Conservation (phyloP, 2,113 vertebrate genomes). For the Todiramphus saurophagus region DNA sequence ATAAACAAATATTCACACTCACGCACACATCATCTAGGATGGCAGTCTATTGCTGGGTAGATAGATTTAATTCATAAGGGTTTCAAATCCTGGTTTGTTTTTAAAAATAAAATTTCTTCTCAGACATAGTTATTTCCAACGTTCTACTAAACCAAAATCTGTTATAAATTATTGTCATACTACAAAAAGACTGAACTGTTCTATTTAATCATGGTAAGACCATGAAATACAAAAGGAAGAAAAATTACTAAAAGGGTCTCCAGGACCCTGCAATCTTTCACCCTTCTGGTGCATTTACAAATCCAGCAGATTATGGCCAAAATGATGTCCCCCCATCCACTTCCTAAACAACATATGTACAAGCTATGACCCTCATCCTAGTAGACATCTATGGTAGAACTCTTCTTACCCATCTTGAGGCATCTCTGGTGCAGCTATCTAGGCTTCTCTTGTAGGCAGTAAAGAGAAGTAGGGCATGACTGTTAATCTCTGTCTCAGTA, state of each 20-base stretch:
- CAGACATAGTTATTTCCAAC: background rate
- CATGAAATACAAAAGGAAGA: background rate
- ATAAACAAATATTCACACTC: background rate
- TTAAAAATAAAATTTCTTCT: background rate
- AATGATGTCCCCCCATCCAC: background rate
- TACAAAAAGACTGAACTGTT: background rate
- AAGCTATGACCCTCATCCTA: background rate
- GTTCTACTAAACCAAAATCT: background rate
- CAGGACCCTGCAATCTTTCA: background rate
- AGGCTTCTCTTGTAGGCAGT: background rate
- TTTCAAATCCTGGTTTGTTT: background rate
- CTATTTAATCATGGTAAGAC: background rate
- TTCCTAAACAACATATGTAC: background rate
- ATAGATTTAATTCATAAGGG: background rate
- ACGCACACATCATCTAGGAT: background rate
- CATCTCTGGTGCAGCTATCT: background rate
- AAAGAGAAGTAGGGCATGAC: background rate
- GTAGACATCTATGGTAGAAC: background rate
- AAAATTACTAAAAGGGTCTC: background rate
- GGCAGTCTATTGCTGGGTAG: background rate
- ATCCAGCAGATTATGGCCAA: background rate
- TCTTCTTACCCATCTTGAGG: background rate
- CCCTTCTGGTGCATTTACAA: background rate
- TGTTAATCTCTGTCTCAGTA: background rate
- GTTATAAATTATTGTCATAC: background rate